These are phyloP conservation scores for Neostethus bicornis DNA, from an alignment of 2,797 vertebrate genomes.

Conservation along the genomic window DNA sequence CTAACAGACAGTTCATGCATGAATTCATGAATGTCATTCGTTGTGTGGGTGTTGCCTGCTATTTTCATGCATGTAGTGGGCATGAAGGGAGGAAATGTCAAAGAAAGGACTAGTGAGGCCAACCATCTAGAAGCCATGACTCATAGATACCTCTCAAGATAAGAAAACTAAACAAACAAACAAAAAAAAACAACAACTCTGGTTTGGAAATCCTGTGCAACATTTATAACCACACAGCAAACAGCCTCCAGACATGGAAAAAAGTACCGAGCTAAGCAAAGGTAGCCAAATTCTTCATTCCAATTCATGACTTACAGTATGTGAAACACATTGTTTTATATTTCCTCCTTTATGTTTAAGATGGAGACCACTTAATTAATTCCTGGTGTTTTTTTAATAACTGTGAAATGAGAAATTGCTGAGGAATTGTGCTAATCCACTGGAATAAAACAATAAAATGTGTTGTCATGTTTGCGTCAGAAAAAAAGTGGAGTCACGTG, in stretches of 20 bases:
- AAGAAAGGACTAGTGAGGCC: not conserved
- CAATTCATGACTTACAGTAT: not conserved
- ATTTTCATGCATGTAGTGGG: not conserved
- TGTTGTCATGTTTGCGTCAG: not conserved
- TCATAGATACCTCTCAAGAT: not conserved
- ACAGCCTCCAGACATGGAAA: conserved; percentile 10
- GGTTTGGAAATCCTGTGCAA: conserved; percentile 31
- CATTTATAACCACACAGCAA: conserved; percentile 36
- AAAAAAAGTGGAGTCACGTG: not conserved
- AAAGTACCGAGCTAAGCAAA: conserved; percentile 8
- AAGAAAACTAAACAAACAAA: not conserved
- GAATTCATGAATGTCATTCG: not conserved
- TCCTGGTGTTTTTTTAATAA: too few species aligned
- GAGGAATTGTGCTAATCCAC: not conserved
- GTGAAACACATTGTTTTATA: not conserved
- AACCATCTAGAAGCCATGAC: not conserved
- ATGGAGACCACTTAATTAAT: not conserved
- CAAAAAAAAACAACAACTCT: conserved; percentile 25
- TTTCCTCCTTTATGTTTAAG: not conserved
- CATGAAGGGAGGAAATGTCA: not conserved
- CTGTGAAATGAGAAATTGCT: not conserved
- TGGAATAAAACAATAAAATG: fast-evolving
- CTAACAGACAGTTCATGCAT: too few species aligned
- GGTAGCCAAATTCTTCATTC: not conserved
- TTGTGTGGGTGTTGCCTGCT: not conserved